phyloP scores from a whole-genome alignment of 92 coral and sea anemone species.

The Siderastrea siderea region DNA sequence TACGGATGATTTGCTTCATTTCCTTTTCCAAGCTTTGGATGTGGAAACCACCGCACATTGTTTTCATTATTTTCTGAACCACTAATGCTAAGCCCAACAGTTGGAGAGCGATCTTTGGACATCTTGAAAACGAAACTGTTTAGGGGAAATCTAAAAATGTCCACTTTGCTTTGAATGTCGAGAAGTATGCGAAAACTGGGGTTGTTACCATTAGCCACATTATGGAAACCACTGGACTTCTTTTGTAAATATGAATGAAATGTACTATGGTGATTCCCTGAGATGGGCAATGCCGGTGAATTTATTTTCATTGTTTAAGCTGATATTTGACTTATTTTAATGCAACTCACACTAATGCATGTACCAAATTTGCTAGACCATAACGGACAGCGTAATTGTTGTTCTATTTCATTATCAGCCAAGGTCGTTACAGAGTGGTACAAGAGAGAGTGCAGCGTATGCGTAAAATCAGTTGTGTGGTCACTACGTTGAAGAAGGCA shows the following conservation, averaged over 20 bases:
- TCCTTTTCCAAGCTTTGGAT: conserved; percentile 4
- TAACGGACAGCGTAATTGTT: too few species aligned
- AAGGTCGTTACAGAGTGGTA: too few species aligned
- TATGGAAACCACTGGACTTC: conserved; percentile 23
- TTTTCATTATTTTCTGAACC: conserved; percentile 27
- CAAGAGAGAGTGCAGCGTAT: too few species aligned
- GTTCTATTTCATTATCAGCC: too few species aligned
- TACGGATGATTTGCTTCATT: conserved; percentile 23
- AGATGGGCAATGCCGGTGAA: conserved; percentile 13
- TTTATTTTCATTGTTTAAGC: conserved; percentile 17
- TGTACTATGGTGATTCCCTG: conserved; percentile 31
- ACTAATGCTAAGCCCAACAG: conserved; percentile 14
- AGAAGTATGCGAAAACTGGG: conserved; percentile 1
- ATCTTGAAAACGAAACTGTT: background rate
- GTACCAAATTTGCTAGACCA: too few species aligned
- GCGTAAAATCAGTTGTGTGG: too few species aligned
- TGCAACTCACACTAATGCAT: too few species aligned
- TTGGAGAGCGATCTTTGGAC: conserved; percentile 16
- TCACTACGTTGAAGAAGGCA: too few species aligned
- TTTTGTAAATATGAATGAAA: conserved; percentile 14
- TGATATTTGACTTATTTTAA: too few species aligned
- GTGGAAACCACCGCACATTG: conserved; percentile 12
- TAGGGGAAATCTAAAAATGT: conserved; percentile 5
- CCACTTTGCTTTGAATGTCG: conserved; percentile 33
- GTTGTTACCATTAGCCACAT: conserved; percentile 14